These are phyloP conservation scores for Trypoxylus dichotomus DNA, from an alignment of 1,140 invertebrate species.

Conservation along the genomic window DNA sequence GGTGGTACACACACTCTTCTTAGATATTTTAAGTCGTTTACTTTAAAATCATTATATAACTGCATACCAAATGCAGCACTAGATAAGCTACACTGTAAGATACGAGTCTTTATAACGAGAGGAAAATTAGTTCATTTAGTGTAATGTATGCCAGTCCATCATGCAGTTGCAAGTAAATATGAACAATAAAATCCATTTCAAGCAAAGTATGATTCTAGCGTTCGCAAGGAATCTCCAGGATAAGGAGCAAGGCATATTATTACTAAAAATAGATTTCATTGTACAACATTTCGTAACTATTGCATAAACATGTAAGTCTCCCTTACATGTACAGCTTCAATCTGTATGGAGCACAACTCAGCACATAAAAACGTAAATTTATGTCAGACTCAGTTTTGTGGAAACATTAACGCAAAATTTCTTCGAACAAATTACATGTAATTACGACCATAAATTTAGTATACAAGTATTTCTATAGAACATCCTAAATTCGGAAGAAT, in stretches of 20 bases:
- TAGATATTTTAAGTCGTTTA: neutral
- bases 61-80: neutral
- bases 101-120: neutral
- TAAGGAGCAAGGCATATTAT: too few species aligned
- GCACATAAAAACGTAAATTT: too few species aligned
- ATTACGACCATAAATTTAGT: too few species aligned
- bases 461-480: too few species aligned
- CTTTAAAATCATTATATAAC: too few species aligned
- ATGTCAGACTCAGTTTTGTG: too few species aligned
- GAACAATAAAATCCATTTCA: neutral
- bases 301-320: neutral
- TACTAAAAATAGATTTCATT: neutral
- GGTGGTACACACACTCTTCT: neutral
- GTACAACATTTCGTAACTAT: neutral
- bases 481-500: too few species aligned
- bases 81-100: neutral
- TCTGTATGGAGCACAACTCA: too few species aligned
- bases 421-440: too few species aligned
- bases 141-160: slow-evolving; percentile 14
- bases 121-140: neutral
- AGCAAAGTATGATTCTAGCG: too few species aligned
- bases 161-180: slow-evolving; percentile 5
- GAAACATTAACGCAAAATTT: too few species aligned
- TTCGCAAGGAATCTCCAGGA: too few species aligned
- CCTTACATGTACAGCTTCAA: neutral